Evolutionary conservation across 2,797 vertebrate species (phyloP).

Genomic region (Glossophaga mutica): DNA sequence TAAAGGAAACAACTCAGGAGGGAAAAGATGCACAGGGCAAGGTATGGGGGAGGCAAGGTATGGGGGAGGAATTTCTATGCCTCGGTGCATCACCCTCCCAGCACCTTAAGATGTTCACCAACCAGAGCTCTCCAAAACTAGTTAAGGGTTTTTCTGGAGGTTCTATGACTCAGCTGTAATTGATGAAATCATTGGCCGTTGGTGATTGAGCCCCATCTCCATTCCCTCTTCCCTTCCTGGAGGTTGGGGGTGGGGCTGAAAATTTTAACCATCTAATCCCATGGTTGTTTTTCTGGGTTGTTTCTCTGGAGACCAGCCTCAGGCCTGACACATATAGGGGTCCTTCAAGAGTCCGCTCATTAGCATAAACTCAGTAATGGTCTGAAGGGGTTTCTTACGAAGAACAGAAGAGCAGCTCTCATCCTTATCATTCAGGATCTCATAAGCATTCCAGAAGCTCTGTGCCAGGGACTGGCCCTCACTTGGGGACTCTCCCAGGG

Average conservation of each 20-base stretch:
- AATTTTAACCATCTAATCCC: background rate
- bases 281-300: background rate
- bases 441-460: background rate
- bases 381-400: background rate
- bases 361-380: background rate
- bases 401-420: background rate
- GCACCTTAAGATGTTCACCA: background rate
- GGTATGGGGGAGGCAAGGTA: accelerated
- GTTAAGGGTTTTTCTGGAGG: background rate
- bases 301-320: background rate
- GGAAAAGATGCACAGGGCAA: background rate
- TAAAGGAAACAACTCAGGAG: background rate
- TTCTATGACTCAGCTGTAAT: accelerated
- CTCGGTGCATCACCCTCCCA: background rate
- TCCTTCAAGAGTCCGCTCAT: background rate
- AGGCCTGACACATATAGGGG: background rate
- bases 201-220: background rate
- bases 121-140: background rate
- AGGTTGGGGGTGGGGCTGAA: background rate
- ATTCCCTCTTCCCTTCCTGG: no score
- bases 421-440: background rate
- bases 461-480: background rate
- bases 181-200: background rate
- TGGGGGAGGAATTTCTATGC: background rate
- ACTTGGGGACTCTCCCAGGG: background rate